A percentile compares a stretch with the other conserved stretches of the same genome.
Conservation (phyloP, 1,140 invertebrate genomes). For the Pogonomyrmex barbatus region DNA sequence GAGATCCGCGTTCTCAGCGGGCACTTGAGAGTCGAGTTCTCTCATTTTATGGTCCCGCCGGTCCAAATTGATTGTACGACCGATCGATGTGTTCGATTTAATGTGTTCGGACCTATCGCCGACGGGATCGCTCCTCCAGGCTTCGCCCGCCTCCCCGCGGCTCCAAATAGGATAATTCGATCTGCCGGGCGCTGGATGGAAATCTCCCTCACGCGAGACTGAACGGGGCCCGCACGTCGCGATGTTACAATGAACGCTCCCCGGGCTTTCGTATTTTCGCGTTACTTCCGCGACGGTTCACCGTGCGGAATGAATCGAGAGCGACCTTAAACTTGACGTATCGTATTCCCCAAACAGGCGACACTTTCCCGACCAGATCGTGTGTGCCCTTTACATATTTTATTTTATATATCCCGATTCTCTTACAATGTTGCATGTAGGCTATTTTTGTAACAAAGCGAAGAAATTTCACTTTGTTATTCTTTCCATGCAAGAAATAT, state of each 20-base stretch:
- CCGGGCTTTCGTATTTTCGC: conserved; percentile 15
- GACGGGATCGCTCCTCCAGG: conserved; percentile 62
- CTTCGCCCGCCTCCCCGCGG: conserved; percentile 59
- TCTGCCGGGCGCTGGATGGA: conserved; percentile 51
- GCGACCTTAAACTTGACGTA: conserved; percentile 9
- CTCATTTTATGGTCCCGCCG: conserved; percentile 46
- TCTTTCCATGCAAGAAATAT: background rate
- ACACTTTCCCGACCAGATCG: background rate
- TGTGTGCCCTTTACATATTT: background rate
- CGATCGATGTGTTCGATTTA: conserved; percentile 72
- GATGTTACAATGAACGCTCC: conserved; percentile 27
- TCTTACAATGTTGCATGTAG: background rate
- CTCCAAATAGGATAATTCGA: conserved; percentile 74
- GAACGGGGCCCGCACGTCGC: conserved; percentile 47
- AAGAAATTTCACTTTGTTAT: background rate
- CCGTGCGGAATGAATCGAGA: background rate
- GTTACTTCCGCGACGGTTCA: conserved; percentile 39
- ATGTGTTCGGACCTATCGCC: conserved; percentile 73
- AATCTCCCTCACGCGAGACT: conserved; percentile 29
- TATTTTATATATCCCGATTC: background rate
- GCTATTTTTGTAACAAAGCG: background rate
- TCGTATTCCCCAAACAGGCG: background rate
- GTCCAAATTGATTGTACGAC: conserved; percentile 70
- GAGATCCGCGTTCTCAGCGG: conserved; percentile 11
- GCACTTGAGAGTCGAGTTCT: conserved; percentile 22